A percentile compares a stretch with the other conserved stretches of the same genome.
These are phyloP conservation scores for Entelurus aequoreus DNA, from an alignment of 2,113 vertebrate species.

Conservation along the genomic window DNA sequence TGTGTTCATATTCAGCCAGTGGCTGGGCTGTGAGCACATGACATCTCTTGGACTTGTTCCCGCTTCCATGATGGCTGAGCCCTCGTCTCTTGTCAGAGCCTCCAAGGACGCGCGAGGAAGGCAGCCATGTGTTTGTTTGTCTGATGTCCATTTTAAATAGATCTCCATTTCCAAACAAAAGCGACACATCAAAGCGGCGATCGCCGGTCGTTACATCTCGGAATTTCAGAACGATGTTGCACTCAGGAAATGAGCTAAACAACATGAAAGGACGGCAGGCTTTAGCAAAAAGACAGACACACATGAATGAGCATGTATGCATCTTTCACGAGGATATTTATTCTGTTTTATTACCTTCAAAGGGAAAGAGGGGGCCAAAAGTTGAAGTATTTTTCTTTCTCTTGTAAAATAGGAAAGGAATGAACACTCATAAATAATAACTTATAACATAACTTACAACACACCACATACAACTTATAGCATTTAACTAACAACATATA, in stretches of 20 bases:
- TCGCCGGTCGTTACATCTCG: constrained; percentile 42
- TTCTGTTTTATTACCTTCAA: constrained; percentile 30
- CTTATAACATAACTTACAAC: no score
- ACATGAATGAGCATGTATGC: constrained; percentile 30
- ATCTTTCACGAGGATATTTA: constrained; percentile 7
- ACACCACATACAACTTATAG: no score
- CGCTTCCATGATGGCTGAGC: constrained; percentile 50
- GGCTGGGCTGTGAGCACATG: constrained; percentile 41
- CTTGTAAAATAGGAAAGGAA: no score
- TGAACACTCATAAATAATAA: no score
- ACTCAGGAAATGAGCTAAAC: constrained; percentile 18
- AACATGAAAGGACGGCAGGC: constrained; percentile 22
- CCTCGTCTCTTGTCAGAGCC: constrained; percentile 51
- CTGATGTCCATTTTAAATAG: constrained; percentile 57
- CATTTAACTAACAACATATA: no score
- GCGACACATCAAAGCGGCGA: constrained; percentile 48
- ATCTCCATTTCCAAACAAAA: constrained; percentile 58
- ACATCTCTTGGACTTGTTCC: constrained; percentile 52
- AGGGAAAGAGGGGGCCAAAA: constrained; percentile 32
- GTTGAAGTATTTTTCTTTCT: constrained; percentile 23
- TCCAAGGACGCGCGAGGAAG: constrained; percentile 47
- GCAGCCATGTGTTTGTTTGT: constrained; percentile 65
- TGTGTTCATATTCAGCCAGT: constrained; percentile 44
- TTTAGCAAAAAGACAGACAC: constrained; percentile 22
- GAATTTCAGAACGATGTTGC: constrained; percentile 35